Evolutionary conservation across 2,888 invertebrate species (phyloP), one percentile per base, ranked within the genome.

Genomic region (Zaprionus lineosus): DNA sequence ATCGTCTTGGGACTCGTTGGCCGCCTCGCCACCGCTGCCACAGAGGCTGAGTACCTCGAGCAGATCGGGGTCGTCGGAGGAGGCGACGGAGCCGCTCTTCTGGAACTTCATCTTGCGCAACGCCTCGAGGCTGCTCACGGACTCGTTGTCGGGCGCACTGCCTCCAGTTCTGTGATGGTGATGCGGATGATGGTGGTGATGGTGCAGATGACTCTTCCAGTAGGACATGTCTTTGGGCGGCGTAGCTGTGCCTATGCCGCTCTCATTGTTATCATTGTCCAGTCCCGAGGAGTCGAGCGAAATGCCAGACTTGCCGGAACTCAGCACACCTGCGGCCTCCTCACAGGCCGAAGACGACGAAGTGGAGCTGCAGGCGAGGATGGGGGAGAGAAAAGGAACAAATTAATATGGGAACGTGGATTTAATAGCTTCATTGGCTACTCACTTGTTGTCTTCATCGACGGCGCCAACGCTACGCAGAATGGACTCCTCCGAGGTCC

Each of bases 391-490:
- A 26, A 29, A 24, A 19, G 44, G 33, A 39, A 50, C 36, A 53
- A 31, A 68, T 72, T 37, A 64, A 64, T 64, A 56, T 34, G 19
- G n/a, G 9, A 15, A 14, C 2, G 7, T 3, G 7, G 9, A 21
- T 29, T 40, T 21, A 29, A 68, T 58, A 41, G 36, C 63, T 59
- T 41, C 26, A 66, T 64, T 46, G 33, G 51, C 29, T 44, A 87
- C 88, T 85, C 74, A 90, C 89, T 90, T 90, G 81, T 90, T 90
- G 84, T 90, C 90, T 87, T 90, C 90, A 88, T 90, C 90, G 76
- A 87, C 88, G 86, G 88, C 88, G 86, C 89, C 88, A 82, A 87
- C 88, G 78, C 89, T 89, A 71, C 89, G 87, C 69, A 90, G 67
- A 70, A 90, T 89, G 44, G 90, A 90, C 77, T 90, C 90, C 65